Conservation (phyloP, 2,113 vertebrate genomes). For the Varanus salvator region DNA sequence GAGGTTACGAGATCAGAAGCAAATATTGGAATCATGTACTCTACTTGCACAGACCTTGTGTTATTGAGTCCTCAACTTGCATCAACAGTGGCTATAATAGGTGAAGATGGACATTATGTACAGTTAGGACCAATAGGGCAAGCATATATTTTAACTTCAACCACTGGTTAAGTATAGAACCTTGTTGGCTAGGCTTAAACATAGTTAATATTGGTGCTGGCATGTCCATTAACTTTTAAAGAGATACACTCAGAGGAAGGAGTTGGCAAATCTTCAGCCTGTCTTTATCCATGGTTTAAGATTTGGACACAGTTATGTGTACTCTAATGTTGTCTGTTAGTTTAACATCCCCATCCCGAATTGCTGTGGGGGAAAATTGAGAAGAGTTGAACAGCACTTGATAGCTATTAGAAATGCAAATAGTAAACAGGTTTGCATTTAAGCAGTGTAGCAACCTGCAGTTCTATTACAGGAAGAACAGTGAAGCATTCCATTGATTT, state of each 20-base stretch:
- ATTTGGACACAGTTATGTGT: not conserved
- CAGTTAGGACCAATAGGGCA: not conserved
- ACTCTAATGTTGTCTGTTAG: not conserved
- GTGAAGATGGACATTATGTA: not conserved
- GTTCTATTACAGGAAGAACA: not conserved
- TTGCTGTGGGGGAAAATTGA: too few species aligned
- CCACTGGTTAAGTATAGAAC: not conserved
- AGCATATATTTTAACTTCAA: not conserved
- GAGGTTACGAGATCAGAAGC: not conserved
- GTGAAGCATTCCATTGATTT: conserved; percentile 24
- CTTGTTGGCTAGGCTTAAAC: not conserved
- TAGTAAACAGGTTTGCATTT: not conserved
- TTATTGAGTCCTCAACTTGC: not conserved
- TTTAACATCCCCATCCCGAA: not conserved
- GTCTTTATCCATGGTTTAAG: not conserved
- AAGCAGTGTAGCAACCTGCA: not conserved
- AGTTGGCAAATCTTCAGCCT: not conserved
- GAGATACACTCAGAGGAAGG: not conserved
- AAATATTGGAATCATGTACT: not conserved
- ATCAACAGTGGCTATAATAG: not conserved
- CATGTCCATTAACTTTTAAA: not conserved
- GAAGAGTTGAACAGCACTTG: not conserved
- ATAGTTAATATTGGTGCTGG: not conserved
- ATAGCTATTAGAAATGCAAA: not conserved
- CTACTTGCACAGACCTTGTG: not conserved